Percentiles rank a stretch among this genome's conserved stretches.
phyloP scores from a whole-genome alignment of 2,888 invertebrate species.

The Embidobia sp. region DNA sequence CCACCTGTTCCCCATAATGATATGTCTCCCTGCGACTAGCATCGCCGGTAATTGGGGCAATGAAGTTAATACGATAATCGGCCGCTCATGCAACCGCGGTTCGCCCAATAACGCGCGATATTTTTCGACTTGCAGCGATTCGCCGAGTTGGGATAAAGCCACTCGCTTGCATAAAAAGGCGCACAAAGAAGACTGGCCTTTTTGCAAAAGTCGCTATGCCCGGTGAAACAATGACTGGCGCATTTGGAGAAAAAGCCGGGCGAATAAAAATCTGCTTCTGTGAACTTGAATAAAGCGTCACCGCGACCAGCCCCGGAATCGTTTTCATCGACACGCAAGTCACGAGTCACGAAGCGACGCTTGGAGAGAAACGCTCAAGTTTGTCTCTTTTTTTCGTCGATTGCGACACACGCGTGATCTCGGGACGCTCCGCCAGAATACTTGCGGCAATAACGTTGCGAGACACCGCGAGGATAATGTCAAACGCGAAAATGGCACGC shows the following conservation, averaged over 20 bases:
- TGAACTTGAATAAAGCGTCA: conserved; percentile 61
- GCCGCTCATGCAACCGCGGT: conserved; percentile 6
- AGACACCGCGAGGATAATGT: conserved; percentile 61
- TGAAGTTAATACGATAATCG: conserved; percentile 54
- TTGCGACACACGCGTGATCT: conserved; percentile 50
- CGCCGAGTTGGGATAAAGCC: too few relatives aligned
- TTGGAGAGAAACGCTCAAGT: conserved; percentile 7
- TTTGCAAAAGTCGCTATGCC: conserved; percentile 8
- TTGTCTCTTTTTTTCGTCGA: conserved; percentile 29
- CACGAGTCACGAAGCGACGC: conserved; percentile 62
- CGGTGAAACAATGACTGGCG: background rate
- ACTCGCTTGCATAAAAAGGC: too few relatives aligned
- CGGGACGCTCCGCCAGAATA: conserved; percentile 20
- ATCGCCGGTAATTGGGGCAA: conserved; percentile 38
- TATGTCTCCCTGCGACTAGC: conserved; percentile 36
- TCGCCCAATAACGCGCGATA: conserved; percentile 1
- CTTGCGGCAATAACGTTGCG: conserved; percentile 34
- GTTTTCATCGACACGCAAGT: conserved; percentile 66
- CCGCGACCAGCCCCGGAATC: too few relatives aligned
- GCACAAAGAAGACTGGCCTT: background rate
- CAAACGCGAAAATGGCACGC: conserved; percentile 52
- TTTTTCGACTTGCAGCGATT: too few relatives aligned
- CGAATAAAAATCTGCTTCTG: conserved; percentile 51
- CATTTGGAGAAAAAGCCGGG: too few relatives aligned
- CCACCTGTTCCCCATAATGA: conserved; percentile 48